phyloP scores from a whole-genome alignment of 2,888 invertebrate genomes.

The Conistra vaccinii region DNA sequence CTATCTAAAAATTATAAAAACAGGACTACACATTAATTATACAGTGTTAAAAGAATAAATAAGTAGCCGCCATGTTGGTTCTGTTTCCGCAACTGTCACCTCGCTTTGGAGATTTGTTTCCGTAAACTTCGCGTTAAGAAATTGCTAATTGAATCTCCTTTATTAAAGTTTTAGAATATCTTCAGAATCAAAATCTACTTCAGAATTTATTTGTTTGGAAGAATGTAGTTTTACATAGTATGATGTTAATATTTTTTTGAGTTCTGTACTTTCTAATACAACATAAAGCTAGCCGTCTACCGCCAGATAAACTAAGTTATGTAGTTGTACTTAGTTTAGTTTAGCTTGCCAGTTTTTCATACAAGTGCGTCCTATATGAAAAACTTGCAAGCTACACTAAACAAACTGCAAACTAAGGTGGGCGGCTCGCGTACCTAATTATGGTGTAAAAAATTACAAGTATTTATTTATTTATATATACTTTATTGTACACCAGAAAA shows the following conservation, averaged over 20 bases:
- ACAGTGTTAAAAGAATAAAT: constrained; percentile 33
- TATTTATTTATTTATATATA: too few relatives aligned
- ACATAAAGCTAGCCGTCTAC: too few relatives aligned
- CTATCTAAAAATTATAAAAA: not conserved
- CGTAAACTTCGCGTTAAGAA: constrained; percentile 24
- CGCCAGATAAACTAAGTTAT: too few relatives aligned
- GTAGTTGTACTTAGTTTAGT: too few relatives aligned
- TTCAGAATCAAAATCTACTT: not conserved
- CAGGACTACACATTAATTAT: constrained; percentile 26
- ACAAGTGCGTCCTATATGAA: too few relatives aligned
- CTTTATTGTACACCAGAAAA: too few relatives aligned
- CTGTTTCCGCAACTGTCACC: constrained; percentile 44
- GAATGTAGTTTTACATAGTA: too few relatives aligned
- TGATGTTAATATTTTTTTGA: not conserved
- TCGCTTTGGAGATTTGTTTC: constrained; percentile 30
- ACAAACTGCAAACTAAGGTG: too few relatives aligned
- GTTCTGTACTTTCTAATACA: not conserved
- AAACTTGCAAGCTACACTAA: too few relatives aligned
- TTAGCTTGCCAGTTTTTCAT: too few relatives aligned
- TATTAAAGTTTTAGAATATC: constrained; percentile 2
- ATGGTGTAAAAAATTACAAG: not conserved
- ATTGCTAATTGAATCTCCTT: constrained; percentile 13
- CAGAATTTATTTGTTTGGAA: not conserved
- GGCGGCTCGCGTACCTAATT: too few relatives aligned
- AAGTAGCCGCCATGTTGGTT: constrained; percentile 10